Base-by-base conservation (phyloP, 2,888 invertebrate genomes). In the Diloba caeruleocephala region DNA sequence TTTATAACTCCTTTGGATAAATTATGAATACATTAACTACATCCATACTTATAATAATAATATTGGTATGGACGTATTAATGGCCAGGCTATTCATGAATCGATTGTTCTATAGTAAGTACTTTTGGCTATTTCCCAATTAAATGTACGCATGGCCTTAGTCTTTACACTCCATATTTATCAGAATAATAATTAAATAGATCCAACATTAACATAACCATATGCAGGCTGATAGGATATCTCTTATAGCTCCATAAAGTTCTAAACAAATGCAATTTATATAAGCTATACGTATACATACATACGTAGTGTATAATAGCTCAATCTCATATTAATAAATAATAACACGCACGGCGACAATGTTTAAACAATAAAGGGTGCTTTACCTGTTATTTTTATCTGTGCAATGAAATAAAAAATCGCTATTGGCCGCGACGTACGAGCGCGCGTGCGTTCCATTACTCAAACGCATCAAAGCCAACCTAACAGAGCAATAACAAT, bases 401-500 rank as follows among this genome's bases (percentile, higher is more conserved):
- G 37, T 23, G 42, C 23, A 29, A 3, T 25, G 52, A 33, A 55
- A 39, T 32, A 48, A 13, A 6, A 7, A 37, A 67, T 67, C 48
- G 52, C 64, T 59, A 68, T n/a, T 74, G 68, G 71, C 62, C 64
- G 68, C 63, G 60, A 60, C 52, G 54, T 62, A 67, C 64, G 74
- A 66, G 62, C 67, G 62, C 67, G 62, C 62, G 62, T 63, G 62
- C 67, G 62, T 67, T 63, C 60, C 68, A 75, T 81, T 73, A 79
- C 50, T 84, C 76, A 81, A 53, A 68, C 65, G 65, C 74, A 76
- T 81, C 80, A 81, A 81, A 83, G 81, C 61, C 51, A 54, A 59
- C 71, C 74, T 77, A 84, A 84, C 77, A 71, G 79, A 74, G 79
- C 79, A 77, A 84, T 87, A 84, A 84, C 79, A 76, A 81, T 75